Evolutionary conservation across 1,140 invertebrate species (phyloP).

Genomic region (Macrotrachela quadricornifera): DNA sequence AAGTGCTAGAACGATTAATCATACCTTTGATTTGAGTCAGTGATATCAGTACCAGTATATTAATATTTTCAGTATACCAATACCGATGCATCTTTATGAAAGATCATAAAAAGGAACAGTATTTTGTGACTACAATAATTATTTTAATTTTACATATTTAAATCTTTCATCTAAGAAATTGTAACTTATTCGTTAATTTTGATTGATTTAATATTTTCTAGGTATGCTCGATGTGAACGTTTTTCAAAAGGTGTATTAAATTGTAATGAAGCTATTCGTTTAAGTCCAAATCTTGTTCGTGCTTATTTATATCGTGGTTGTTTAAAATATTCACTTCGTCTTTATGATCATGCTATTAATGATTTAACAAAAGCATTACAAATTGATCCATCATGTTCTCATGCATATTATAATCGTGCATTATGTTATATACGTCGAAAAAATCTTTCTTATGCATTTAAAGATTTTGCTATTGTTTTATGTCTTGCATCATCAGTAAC

Average conservation of each 20-base stretch:
- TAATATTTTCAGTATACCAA: too few species aligned
- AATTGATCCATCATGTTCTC: constrained; percentile 22
- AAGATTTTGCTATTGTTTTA: constrained; percentile 28
- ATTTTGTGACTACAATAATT: too few species aligned
- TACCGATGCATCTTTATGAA: too few species aligned
- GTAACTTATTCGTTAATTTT: too few species aligned
- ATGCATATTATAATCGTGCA: constrained; percentile 29
- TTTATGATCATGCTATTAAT: constrained; percentile 24
- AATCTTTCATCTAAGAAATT: too few species aligned
- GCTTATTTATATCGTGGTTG: constrained; percentile 28
- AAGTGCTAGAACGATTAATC: too few species aligned
- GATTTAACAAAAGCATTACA: constrained; percentile 24
- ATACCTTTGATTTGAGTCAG: too few species aligned
- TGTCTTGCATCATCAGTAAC: background rate
- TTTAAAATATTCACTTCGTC: constrained; percentile 27
- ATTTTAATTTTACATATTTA: too few species aligned
- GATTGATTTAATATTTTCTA: too few species aligned
- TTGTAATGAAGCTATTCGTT: constrained; percentile 28
- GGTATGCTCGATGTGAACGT: constrained; percentile 1
- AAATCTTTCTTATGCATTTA: constrained; percentile 16
- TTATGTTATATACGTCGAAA: constrained; percentile 21
- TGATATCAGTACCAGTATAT: too few species aligned
- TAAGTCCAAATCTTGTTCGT: constrained; percentile 26
- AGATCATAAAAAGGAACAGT: too few species aligned
- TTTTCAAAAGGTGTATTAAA: constrained; percentile 27